Base-by-base conservation (phyloP, 2,797 vertebrate species). In the Neoniphon sammara region DNA sequence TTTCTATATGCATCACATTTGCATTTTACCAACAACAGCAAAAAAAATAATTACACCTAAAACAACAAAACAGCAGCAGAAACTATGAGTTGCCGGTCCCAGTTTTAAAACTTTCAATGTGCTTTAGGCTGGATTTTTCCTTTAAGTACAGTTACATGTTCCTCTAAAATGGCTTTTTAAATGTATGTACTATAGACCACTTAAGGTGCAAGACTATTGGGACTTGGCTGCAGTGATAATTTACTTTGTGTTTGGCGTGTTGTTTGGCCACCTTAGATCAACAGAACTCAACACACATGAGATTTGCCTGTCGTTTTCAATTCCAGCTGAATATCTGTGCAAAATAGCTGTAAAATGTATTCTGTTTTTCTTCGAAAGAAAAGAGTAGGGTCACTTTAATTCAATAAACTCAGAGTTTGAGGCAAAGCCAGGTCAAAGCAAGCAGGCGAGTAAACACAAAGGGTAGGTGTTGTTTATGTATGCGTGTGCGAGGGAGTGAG, bases 341-440 rank as follows among this genome's bases (percentile, higher is more conserved):
- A 75, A 71, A 78, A 69, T 73, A 70, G 46, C 70, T 77, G 75
- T 85, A 14, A 49, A 64, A 77, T 70, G 42, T 74, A 83, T 91
- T 83, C 73, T 52, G 47, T 36, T 84, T 82, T 87, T 88, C 49
- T 75, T 83, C 88, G 77, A 77, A 87, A 64, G 68, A 65, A 68
- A 87, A 72, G 62, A 66, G 66, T n/a, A 0, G 52, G 71, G 66
- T 88, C 49, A 11, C 50, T 82, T 82, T 88, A 82, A 91, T 90
- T 88, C 61, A 83, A 87, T 89, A 82, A 84, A 69, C 25, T 30
- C 39, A 10, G 62, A 47, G 70, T 81, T 76, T 50, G 66, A 71
- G 65, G 58, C 80, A 87, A 82, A 54, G 34, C 5, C 3, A 62
- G 50, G 77, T 81, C 64, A 66, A 57, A 73, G 72, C 14, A 58